Percentiles rank a stretch among this genome's conserved stretches.
Evolutionary conservation across 2,888 invertebrate species (phyloP).

Genomic region (Melieria omissa): DNA sequence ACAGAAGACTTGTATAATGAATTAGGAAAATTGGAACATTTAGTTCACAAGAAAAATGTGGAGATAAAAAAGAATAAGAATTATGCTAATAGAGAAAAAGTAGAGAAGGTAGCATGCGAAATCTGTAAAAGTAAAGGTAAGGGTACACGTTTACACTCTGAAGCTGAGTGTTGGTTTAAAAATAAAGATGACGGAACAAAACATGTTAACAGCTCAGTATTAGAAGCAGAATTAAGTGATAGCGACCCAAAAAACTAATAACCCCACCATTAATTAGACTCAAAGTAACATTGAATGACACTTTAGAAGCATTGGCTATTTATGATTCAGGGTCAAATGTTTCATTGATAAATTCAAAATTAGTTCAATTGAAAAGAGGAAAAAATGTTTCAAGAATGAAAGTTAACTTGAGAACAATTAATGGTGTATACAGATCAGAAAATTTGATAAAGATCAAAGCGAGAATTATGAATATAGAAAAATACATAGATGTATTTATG

Average conservation of each 20-base stretch:
- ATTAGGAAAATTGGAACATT: conserved; percentile 51
- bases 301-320: conserved; percentile 30
- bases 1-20: conserved; percentile 46
- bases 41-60: conserved; percentile 30
- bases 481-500: conserved; percentile 38
- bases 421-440: conserved; percentile 41
- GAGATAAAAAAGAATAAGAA: conserved; percentile 28
- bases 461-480: conserved; percentile 40
- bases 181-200: conserved; percentile 26
- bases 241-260: conserved; percentile 39
- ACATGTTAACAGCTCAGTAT: conserved; percentile 21
- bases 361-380: conserved; percentile 3
- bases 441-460: conserved; percentile 37
- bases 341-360: conserved; percentile 35
- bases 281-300: conserved; percentile 35
- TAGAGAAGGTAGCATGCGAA: conserved; percentile 35
- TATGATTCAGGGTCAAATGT: conserved; percentile 40
- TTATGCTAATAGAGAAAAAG: conserved; percentile 22
- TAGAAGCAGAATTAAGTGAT: conserved; percentile 26
- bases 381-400: neutral
- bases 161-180: conserved; percentile 34
- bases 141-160: conserved; percentile 37
- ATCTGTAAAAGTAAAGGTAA: conserved; percentile 41
- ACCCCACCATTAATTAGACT: conserved; percentile 40
- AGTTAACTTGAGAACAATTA: conserved; percentile 39